Evolutionary conservation across 64 coral and sea anemone species (phyloP).

Genomic region (Porites lutea): DNA sequence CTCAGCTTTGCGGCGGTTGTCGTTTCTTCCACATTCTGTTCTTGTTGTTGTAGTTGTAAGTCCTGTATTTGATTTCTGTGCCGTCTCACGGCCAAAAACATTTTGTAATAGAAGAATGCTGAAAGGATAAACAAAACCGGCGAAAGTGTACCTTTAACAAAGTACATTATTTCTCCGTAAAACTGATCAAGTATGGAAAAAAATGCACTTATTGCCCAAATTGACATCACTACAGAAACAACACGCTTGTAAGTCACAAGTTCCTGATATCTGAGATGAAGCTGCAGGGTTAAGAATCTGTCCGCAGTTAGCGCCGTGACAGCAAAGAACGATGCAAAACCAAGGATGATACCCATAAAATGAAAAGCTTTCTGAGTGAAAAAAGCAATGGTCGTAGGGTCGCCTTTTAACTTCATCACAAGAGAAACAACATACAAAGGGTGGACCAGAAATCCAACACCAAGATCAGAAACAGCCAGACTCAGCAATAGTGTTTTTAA

Average conservation of each 20-base stretch:
- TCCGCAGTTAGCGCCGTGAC: not conserved
- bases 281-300: not conserved
- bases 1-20: not conserved
- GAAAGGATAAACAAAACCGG: not conserved
- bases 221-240: not conserved
- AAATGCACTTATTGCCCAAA: not conserved
- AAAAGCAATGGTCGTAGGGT: not conserved
- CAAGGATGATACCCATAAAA: not conserved
- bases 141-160: not conserved
- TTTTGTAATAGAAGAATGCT: not conserved
- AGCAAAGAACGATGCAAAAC: not conserved
- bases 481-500: slow-evolving; percentile 10
- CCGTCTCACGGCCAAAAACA: not conserved
- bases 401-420: not conserved
- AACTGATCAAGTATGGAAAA: not conserved
- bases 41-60: not conserved
- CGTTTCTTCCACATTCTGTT: not conserved
- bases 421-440: not conserved
- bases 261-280: slow-evolving; percentile 26
- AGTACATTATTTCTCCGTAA: not conserved
- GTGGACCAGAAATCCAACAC: not conserved
- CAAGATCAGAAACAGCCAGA: slow-evolving; percentile 11
- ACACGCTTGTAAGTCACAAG: slow-evolving; percentile 7
- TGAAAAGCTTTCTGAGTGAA: not conserved
- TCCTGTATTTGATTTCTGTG: not conserved